phyloP scores from a whole-genome alignment of 2,888 invertebrate species.

The Lepetodrilus schrolli region DNA sequence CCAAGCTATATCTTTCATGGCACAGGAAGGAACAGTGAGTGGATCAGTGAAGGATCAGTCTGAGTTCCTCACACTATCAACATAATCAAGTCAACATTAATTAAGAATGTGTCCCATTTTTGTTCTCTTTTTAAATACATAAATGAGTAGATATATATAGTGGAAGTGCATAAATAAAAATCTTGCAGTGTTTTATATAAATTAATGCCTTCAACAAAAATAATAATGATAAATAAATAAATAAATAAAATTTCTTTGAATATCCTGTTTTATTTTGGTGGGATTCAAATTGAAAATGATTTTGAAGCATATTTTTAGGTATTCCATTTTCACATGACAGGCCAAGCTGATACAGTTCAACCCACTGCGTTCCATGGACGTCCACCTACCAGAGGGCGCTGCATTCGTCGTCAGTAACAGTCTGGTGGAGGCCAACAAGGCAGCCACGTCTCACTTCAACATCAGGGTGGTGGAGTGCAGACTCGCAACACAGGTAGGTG shows the following conservation, averaged over 20 bases:
- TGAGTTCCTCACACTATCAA: background rate
- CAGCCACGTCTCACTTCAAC: conserved; percentile 91
- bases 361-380: conserved; percentile 78
- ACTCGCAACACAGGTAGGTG: conserved; percentile 85
- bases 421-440: conserved; percentile 88
- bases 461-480: conserved; percentile 95
- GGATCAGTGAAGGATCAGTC: background rate
- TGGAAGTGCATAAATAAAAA: no score
- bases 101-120: no score
- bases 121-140: no score
- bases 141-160: no score
- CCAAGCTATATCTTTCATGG: conserved; percentile 97
- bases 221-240: no score
- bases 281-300: no score
- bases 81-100: background rate
- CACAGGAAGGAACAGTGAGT: conserved; percentile 77
- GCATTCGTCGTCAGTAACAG: conserved; percentile 96
- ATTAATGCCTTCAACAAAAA: no score
- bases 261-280: no score
- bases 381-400: conserved; percentile 87
- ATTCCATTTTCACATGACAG: no score
- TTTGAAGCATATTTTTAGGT: no score
- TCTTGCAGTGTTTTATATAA: no score
- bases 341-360: conserved; percentile 94
- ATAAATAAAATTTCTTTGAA: no score